phyloP scores from a whole-genome alignment of 2,797 vertebrate species.

The Coregonus sp. region DNA sequence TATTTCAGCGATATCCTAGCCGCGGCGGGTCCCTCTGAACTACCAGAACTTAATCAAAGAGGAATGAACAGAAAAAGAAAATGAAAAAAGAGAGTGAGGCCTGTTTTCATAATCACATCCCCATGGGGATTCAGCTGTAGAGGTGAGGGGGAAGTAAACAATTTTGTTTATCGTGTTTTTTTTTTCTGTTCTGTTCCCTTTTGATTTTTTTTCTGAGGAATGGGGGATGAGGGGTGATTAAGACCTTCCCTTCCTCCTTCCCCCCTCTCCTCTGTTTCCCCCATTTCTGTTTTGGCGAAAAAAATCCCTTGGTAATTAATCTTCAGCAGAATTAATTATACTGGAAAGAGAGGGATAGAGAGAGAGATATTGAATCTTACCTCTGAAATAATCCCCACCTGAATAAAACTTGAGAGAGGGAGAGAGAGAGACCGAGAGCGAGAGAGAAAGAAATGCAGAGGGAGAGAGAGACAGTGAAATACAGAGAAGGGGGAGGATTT shows the following conservation, averaged over 20 bases:
- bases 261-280: conserved; percentile 24
- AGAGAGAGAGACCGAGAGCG: conserved; percentile 12
- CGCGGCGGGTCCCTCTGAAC: conserved; percentile 59
- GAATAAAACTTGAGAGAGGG: not conserved
- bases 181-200: conserved; percentile 61
- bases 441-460: conserved; percentile 50
- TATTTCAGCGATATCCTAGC: conserved; percentile 59
- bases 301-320: conserved; percentile 67
- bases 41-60: conserved; percentile 76
- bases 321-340: conserved; percentile 71
- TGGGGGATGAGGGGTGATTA: conserved; percentile 57
- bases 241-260: conserved; percentile 39
- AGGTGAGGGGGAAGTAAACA: conserved; percentile 74
- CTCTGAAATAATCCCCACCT: too few relatives aligned
- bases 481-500: conserved; percentile 4
- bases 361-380: conserved; percentile 9
- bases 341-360: conserved; percentile 7
- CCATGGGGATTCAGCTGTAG: conserved; percentile 58
- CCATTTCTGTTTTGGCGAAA: conserved; percentile 63
- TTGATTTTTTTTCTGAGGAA: conserved; percentile 38
- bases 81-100: conserved; percentile 40
- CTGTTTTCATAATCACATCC: conserved; percentile 62
- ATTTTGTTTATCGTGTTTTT: conserved; percentile 64
- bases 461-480: conserved; percentile 32
- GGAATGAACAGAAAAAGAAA: conserved; percentile 57